A percentile compares a stretch with the other conserved stretches of the same genome.
phyloP scores from a whole-genome alignment of 2,113 vertebrate species.

The Talpa occidentalis region DNA sequence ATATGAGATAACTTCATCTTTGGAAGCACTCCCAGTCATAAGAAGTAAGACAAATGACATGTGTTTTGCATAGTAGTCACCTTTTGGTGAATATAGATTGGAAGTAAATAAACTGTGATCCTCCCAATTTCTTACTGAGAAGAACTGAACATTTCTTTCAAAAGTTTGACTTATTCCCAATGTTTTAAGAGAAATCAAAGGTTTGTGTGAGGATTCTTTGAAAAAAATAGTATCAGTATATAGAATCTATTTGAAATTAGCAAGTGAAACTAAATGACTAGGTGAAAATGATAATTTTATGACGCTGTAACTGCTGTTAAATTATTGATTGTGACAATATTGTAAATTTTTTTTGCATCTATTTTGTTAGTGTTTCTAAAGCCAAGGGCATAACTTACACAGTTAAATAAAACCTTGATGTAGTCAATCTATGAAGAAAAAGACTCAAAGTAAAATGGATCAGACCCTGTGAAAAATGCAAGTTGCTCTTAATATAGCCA shows the following conservation, averaged over 20 bases:
- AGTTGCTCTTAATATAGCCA: constrained; percentile 23
- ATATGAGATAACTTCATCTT: neutral
- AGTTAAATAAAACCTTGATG: constrained; percentile 69
- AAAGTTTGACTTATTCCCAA: constrained; percentile 36
- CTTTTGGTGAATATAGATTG: constrained; percentile 21
- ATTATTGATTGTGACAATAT: constrained; percentile 55
- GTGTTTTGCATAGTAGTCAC: neutral
- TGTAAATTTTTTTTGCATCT: constrained; percentile 65
- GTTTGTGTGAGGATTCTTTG: constrained; percentile 28
- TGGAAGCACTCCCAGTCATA: constrained; percentile 24
- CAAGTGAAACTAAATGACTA: constrained; percentile 45
- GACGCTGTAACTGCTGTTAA: constrained; percentile 26
- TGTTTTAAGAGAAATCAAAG: constrained; percentile 15
- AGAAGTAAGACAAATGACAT: neutral
- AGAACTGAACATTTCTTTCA: constrained; percentile 6
- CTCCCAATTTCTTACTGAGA: constrained; percentile 26
- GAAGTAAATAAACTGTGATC: neutral
- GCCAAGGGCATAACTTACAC: constrained; percentile 54
- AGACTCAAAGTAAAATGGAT: constrained; percentile 38
- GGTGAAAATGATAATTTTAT: constrained; percentile 34
- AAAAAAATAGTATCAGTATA: neutral
- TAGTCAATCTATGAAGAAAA: constrained; percentile 57
- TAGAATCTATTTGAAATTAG: constrained; percentile 51
- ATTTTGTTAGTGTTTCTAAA: constrained; percentile 64
- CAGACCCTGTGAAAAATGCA: neutral